A percentile compares a stretch with the other conserved stretches of the same genome.
These are phyloP conservation scores for Salvator merianae DNA, from an alignment of 2,113 vertebrate species.

Conservation along the genomic window DNA sequence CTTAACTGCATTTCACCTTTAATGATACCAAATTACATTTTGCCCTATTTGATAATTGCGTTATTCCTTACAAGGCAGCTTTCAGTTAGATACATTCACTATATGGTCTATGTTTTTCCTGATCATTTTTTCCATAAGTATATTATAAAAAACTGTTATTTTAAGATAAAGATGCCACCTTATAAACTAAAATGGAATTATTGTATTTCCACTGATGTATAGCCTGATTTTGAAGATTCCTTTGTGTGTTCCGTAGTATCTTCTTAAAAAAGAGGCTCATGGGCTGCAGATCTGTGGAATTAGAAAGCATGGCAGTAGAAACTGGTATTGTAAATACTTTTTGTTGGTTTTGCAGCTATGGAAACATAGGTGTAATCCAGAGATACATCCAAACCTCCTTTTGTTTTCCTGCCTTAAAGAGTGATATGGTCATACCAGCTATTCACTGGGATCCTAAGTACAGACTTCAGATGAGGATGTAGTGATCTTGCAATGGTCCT, in stretches of 20 bases:
- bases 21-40: conserved; percentile 47
- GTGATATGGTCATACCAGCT: too few relatives aligned
- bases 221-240: neutral
- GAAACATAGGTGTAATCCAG: neutral
- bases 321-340: neutral
- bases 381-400: too few relatives aligned
- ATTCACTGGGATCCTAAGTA: too few relatives aligned
- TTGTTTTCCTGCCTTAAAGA: too few relatives aligned
- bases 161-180: neutral
- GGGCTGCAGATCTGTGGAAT: neutral
- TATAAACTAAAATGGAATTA: neutral
- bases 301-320: neutral
- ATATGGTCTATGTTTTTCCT: neutral
- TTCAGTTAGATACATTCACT: neutral
- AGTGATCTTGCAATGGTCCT: too few relatives aligned
- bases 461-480: too few relatives aligned
- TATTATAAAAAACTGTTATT: conserved; percentile 1
- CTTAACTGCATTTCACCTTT: conserved; percentile 47
- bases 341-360: too few relatives aligned
- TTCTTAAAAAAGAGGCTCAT: too few relatives aligned
- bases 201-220: neutral
- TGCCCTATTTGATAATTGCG: conserved; percentile 30
- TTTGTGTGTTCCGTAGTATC: neutral
- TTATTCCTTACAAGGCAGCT: conserved; percentile 35
- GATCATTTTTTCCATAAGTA: neutral